phyloP scores from a whole-genome alignment of 2,888 invertebrate genomes.

The Portevinia maculata region DNA sequence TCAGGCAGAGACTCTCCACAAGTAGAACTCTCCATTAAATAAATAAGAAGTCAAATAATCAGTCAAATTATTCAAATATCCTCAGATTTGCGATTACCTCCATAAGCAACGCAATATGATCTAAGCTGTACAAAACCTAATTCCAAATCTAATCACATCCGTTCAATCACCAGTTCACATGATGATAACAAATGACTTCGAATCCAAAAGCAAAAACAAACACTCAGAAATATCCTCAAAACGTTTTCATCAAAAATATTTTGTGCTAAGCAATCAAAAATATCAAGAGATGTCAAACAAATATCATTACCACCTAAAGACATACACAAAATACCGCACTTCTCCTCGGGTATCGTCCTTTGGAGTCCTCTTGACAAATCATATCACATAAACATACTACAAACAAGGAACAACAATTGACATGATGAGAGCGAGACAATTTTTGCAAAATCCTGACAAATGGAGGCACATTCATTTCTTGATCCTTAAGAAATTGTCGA shows the following conservation, averaged over 20 bases:
- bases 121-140: too few species aligned
- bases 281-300: conserved; percentile 74
- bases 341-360: background rate
- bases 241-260: conserved; percentile 60
- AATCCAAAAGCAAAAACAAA: conserved; percentile 29
- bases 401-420: conserved; percentile 49
- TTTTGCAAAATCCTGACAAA: conserved; percentile 69
- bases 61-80: too few species aligned
- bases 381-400: conserved; percentile 47
- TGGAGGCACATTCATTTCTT: conserved; percentile 58
- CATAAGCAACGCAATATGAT: too few species aligned
- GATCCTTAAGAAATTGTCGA: conserved; percentile 46
- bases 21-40: too few species aligned
- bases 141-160: conserved; percentile 21
- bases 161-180: conserved; percentile 18
- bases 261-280: conserved; percentile 70
- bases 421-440: conserved; percentile 35
- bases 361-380: conserved; percentile 57
- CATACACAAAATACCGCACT: conserved; percentile 37
- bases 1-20: too few species aligned
- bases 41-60: too few species aligned
- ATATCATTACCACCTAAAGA: conserved; percentile 70
- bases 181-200: conserved; percentile 1
- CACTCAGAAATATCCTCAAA: conserved; percentile 9
- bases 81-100: too few species aligned